These are phyloP conservation scores for Aphelinus atriplicis DNA, from an alignment of 1,140 invertebrate genomes.

Conservation along the genomic window DNA sequence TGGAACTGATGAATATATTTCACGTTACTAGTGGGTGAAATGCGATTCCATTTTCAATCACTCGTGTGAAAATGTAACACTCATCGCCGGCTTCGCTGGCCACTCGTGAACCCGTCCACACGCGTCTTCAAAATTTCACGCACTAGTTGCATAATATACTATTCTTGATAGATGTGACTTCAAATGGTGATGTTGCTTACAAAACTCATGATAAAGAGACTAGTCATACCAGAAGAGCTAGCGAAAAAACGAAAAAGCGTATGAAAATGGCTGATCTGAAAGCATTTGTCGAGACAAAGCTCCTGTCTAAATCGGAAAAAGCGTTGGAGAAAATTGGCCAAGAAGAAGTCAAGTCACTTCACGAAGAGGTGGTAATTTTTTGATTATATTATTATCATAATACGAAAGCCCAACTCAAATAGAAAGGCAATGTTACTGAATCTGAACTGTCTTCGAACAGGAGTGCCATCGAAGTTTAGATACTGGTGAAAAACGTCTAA, in stretches of 20 bases:
- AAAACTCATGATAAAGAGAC: conserved; percentile 69
- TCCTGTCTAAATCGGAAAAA: conserved; percentile 91
- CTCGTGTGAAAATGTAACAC: too few species aligned
- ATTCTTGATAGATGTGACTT: neutral
- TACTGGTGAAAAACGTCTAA: conserved; percentile 76
- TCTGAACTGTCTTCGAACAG: conserved; percentile 56
- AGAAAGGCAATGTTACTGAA: neutral
- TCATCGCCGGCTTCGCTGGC: too few species aligned
- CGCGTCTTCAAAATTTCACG: too few species aligned
- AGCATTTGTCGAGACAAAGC: conserved; percentile 90
- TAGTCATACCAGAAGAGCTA: conserved; percentile 74
- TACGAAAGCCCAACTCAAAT: neutral
- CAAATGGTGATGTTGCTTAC: conserved; percentile 35
- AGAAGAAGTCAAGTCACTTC: conserved; percentile 73
- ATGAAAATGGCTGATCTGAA: conserved; percentile 91
- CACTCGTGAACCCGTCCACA: too few species aligned
- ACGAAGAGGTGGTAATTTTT: conserved; percentile 65
- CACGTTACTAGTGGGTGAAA: too few species aligned
- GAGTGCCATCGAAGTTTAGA: conserved; percentile 83
- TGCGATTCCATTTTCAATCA: too few species aligned
- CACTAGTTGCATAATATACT: too few species aligned
- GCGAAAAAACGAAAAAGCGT: conserved; percentile 83
- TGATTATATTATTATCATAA: neutral
- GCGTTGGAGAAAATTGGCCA: conserved; percentile 89
- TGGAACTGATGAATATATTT: too few species aligned